These are phyloP conservation scores for Crotalus helleri DNA, from an alignment of 2,113 vertebrate species.

Conservation along the genomic window DNA sequence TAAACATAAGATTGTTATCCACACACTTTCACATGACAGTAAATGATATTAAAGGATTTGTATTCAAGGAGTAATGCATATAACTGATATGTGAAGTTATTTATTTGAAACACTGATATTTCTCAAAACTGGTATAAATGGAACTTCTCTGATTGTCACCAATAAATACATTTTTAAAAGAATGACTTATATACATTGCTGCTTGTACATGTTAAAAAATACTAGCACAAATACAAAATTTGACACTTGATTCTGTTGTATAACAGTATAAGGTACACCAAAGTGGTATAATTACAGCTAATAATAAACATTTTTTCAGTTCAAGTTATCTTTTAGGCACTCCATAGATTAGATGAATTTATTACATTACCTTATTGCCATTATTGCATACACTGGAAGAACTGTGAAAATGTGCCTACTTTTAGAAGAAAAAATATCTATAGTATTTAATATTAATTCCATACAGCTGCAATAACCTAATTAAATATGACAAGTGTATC, in stretches of 20 bases:
- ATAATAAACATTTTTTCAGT: not conserved
- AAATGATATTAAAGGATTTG: not conserved
- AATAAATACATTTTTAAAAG: conserved; percentile 7
- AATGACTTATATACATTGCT: not conserved
- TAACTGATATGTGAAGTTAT: conserved; percentile 12
- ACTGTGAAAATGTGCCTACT: not conserved
- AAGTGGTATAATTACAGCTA: not conserved
- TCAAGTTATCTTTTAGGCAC: not conserved
- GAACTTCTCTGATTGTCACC: conserved; percentile 13
- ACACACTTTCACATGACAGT: not conserved
- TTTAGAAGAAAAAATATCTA: not conserved
- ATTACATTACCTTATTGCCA: not conserved
- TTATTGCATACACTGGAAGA: not conserved
- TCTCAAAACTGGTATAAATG: conserved; percentile 23
- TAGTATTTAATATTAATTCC: not conserved
- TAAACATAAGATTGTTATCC: not conserved
- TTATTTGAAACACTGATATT: conserved; percentile 44
- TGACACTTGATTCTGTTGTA: not conserved
- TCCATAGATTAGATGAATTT: not conserved
- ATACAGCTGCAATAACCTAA: not conserved
- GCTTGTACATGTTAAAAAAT: not conserved
- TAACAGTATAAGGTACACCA: not conserved
- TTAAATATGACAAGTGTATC: not conserved
- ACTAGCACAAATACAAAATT: not conserved
- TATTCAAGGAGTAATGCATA: not conserved